Percentiles rank a stretch among this genome's conserved stretches.
These are phyloP conservation scores for Leptinotarsa texana DNA, from an alignment of 1,140 invertebrate genomes.

Conservation along the genomic window DNA sequence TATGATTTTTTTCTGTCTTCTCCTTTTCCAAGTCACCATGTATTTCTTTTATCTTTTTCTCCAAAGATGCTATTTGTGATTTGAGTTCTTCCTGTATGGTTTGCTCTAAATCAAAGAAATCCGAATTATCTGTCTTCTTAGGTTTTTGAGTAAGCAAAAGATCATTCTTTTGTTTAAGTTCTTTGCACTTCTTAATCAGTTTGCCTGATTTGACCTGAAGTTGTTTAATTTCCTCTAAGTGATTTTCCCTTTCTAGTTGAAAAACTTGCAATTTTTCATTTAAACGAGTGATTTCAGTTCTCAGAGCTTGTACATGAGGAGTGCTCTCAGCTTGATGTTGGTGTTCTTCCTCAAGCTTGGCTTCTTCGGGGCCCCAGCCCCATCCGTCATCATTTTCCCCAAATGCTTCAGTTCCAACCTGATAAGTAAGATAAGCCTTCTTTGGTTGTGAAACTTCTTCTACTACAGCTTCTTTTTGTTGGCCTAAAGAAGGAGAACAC, in stretches of 20 bases:
- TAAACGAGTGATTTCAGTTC: slow-evolving; percentile 55
- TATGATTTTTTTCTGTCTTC: slow-evolving; percentile 66
- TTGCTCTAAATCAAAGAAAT: slow-evolving; percentile 69
- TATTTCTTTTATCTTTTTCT: slow-evolving; percentile 66
- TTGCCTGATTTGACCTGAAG: slow-evolving; percentile 69
- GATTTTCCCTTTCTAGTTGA: slow-evolving; percentile 57
- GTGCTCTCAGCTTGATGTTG: slow-evolving; percentile 42
- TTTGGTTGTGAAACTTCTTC: slow-evolving; percentile 56
- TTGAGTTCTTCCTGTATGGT: slow-evolving; percentile 77
- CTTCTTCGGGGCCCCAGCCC: slow-evolving; percentile 63
- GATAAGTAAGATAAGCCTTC: slow-evolving; percentile 45
- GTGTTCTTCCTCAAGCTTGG: slow-evolving; percentile 54
- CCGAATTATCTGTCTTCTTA: slow-evolving; percentile 42
- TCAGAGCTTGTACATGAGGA: slow-evolving; percentile 36
- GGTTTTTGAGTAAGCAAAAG: slow-evolving; percentile 63
- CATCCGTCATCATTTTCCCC: slow-evolving; percentile 60
- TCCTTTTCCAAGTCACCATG: slow-evolving; percentile 63
- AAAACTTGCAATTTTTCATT: slow-evolving; percentile 59
- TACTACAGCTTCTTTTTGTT: slow-evolving; percentile 48
- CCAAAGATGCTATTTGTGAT: slow-evolving; percentile 66
- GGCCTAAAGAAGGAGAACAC: slow-evolving; percentile 29
- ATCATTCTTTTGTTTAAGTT: slow-evolving; percentile 70
- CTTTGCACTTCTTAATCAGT: slow-evolving; percentile 74
- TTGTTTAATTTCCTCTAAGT: slow-evolving; percentile 63
- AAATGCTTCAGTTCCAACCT: slow-evolving; percentile 38